Percentiles rank a stretch among this genome's conserved stretches.
Evolutionary conservation across 1,140 invertebrate species (phyloP).

Genomic region (Periplaneta americana): DNA sequence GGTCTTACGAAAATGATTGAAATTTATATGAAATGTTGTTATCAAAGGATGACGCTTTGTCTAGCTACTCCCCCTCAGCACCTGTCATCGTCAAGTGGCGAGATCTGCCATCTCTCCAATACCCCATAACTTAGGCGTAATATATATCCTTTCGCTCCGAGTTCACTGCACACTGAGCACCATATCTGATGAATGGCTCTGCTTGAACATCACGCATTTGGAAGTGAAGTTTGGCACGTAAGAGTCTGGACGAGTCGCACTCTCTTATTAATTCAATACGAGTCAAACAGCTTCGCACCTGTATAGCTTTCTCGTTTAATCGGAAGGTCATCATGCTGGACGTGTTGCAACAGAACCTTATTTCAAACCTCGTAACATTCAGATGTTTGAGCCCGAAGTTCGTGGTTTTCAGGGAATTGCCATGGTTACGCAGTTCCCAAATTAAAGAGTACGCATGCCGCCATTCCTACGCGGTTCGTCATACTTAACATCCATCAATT

Average conservation of each 20-base stretch:
- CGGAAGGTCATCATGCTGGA: background rate
- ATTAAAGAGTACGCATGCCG: too few relatives aligned
- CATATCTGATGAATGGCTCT: background rate
- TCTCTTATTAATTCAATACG: background rate
- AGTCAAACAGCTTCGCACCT: background rate
- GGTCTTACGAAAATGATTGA: too few relatives aligned
- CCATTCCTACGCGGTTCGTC: background rate
- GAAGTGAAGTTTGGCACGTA: background rate
- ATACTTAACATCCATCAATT: too few relatives aligned
- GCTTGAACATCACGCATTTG: background rate
- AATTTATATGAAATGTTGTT: too few relatives aligned
- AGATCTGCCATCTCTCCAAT: too few relatives aligned
- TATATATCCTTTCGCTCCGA: background rate
- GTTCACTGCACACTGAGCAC: background rate
- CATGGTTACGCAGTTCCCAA: too few relatives aligned
- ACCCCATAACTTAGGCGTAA: background rate
- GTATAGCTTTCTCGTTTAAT: background rate
- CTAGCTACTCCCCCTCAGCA: too few relatives aligned
- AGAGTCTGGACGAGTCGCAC: background rate
- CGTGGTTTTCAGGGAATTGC: too few relatives aligned
- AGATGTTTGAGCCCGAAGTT: too few relatives aligned
- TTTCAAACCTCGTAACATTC: too few relatives aligned
- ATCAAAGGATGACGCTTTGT: too few relatives aligned
- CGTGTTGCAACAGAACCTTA: background rate
- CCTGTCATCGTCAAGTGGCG: too few relatives aligned